Conservation (phyloP, 2,888 invertebrate species). For the Villa cingulata region DNA sequence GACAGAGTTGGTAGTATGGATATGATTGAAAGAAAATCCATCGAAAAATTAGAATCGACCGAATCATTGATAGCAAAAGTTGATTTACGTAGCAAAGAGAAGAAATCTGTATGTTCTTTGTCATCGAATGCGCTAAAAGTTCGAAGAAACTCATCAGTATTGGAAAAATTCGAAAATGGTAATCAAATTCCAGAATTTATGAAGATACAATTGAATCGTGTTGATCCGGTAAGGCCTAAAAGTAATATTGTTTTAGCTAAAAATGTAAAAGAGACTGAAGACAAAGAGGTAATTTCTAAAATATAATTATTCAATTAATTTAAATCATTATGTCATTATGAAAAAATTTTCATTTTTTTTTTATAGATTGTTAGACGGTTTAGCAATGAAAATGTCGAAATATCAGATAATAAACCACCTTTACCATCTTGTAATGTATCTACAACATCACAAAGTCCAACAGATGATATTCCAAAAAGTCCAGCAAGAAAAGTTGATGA, state of each 20-base stretch:
- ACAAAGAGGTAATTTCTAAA: constrained; percentile 20
- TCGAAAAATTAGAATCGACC: background rate
- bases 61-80: background rate
- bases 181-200: constrained; percentile 49
- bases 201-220: constrained; percentile 55
- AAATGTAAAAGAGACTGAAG: constrained; percentile 31
- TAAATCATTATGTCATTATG: too few relatives aligned
- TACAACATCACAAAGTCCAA: background rate
- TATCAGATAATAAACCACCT: constrained; percentile 25
- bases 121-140: background rate
- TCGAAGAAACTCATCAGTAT: constrained; percentile 7
- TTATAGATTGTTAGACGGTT: constrained; percentile 26
- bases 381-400: constrained; percentile 38
- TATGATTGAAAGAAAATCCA: background rate
- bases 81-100: constrained; percentile 2
- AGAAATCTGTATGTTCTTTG: background rate
- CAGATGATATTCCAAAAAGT: constrained; percentile 12
- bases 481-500: constrained; percentile 18
- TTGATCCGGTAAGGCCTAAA: constrained; percentile 45
- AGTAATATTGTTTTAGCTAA: constrained; percentile 53
- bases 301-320: too few relatives aligned
- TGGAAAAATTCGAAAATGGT: constrained; percentile 2
- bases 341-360: background rate
- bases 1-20: background rate
- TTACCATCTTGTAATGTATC: constrained; percentile 7